Percentiles rank a stretch among this genome's conserved stretches.
Conservation (phyloP, 1,140 invertebrate genomes). For the Brachystomella parvula region DNA sequence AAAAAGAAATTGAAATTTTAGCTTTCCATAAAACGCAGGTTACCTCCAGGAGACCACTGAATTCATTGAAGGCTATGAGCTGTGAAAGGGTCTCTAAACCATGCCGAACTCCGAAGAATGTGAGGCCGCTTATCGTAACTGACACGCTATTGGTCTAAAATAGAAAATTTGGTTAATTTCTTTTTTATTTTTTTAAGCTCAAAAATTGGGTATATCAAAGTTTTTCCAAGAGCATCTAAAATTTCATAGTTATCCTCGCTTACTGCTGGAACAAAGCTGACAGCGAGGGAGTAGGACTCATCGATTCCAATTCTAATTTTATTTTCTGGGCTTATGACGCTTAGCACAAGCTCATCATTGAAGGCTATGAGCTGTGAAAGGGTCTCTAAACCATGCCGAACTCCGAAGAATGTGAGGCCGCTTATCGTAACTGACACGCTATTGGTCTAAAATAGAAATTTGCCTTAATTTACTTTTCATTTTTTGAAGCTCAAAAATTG, state of each 20-base stretch:
- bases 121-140: slow-evolving; percentile 49
- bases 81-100: slow-evolving; percentile 70
- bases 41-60: slow-evolving; percentile 21
- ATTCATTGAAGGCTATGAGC: slow-evolving; percentile 48
- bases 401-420: slow-evolving; percentile 61
- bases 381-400: slow-evolving; percentile 67
- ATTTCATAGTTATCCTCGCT: slow-evolving; percentile 21
- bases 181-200: too few species aligned
- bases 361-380: slow-evolving; percentile 58
- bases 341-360: slow-evolving; percentile 27
- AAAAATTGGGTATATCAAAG: background rate
- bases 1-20: background rate
- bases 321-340: background rate
- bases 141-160: slow-evolving; percentile 3
- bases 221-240: background rate
- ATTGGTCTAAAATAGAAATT: too few species aligned
- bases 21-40: background rate
- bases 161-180: too few species aligned
- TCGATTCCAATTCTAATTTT: slow-evolving; percentile 54
- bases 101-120: slow-evolving; percentile 65
- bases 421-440: slow-evolving; percentile 43
- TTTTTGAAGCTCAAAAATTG: too few species aligned
- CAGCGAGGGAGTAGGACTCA: slow-evolving; percentile 57
- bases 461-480: too few species aligned
- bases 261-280: slow-evolving; percentile 46